phyloP scores from a whole-genome alignment of 2,888 invertebrate species.

The Bhutanitis thaidina region DNA sequence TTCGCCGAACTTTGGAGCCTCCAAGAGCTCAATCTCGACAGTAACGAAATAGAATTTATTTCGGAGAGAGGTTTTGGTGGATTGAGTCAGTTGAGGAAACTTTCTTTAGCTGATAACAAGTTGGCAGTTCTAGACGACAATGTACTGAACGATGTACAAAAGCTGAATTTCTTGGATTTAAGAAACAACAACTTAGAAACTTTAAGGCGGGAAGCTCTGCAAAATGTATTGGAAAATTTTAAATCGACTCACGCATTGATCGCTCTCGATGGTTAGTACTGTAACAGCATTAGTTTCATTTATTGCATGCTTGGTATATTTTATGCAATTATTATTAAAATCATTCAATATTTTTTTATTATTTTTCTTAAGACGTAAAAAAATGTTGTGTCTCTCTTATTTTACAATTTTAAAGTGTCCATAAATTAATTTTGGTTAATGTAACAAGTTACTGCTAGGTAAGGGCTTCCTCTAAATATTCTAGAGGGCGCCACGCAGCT shows the following conservation, averaged over 20 bases:
- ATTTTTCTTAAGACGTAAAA: no score
- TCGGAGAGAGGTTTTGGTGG: conserved; percentile 89
- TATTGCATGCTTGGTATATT: no score
- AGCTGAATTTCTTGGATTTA: conserved; percentile 87
- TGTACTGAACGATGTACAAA: conserved; percentile 84
- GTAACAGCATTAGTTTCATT: not conserved
- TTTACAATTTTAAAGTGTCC: no score
- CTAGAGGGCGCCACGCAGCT: no score
- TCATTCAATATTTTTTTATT: no score
- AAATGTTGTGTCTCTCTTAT: no score
- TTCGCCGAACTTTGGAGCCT: conserved; percentile 89
- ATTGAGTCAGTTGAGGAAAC: conserved; percentile 84
- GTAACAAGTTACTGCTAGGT: no score
- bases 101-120: conserved; percentile 88
- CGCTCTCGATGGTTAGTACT: conserved; percentile 86
- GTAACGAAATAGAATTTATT: conserved; percentile 86
- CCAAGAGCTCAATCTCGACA: conserved; percentile 85
- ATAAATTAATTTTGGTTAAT: no score
- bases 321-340: no score
- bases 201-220: conserved; percentile 85
- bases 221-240: conserved; percentile 85
- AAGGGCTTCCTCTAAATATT: no score
- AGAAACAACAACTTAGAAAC: conserved; percentile 88
- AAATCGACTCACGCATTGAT: conserved; percentile 86
- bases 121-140: conserved; percentile 85